phyloP scores from a whole-genome alignment of 2,113 vertebrate genomes.

The Anguilla japonica region DNA sequence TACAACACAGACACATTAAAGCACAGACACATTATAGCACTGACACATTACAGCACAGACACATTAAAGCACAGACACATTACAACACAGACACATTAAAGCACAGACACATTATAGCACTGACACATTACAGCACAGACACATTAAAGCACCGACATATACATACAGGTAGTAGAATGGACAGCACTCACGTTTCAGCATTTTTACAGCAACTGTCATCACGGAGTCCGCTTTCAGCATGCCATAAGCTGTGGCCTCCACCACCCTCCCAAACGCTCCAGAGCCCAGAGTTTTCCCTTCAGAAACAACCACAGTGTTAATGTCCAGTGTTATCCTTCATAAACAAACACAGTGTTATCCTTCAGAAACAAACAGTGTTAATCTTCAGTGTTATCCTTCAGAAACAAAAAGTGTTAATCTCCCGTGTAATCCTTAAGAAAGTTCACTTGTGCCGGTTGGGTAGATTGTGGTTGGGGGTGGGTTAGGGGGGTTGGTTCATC shows the following conservation, averaged over 20 bases:
- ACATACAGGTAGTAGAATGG: background rate
- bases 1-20: background rate
- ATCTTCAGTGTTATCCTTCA: background rate
- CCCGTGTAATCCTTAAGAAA: background rate
- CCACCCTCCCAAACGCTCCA: conserved; percentile 95
- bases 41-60: background rate
- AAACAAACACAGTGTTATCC: background rate
- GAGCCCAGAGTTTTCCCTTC: conserved; percentile 94
- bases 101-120: background rate
- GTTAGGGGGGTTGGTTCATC: no score
- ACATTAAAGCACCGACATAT: background rate
- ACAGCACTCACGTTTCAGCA: conserved; percentile 89
- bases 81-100: conserved; percentile 14
- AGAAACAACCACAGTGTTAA: conserved; percentile 31
- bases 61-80: background rate
- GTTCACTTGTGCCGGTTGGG: no score
- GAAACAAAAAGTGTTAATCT: background rate
- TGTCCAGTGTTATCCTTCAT: background rate
- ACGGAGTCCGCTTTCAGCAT: conserved; percentile 86
- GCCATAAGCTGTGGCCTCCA: conserved; percentile 94
- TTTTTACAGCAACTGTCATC: conserved; percentile 97
- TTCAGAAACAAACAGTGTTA: background rate
- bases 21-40: background rate
- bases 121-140: background rate
- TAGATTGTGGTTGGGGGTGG: no score